Evolutionary conservation across 2,888 invertebrate species (phyloP), one percentile per base, ranked within the genome.

Genomic region (Teleogryllus oceanicus): DNA sequence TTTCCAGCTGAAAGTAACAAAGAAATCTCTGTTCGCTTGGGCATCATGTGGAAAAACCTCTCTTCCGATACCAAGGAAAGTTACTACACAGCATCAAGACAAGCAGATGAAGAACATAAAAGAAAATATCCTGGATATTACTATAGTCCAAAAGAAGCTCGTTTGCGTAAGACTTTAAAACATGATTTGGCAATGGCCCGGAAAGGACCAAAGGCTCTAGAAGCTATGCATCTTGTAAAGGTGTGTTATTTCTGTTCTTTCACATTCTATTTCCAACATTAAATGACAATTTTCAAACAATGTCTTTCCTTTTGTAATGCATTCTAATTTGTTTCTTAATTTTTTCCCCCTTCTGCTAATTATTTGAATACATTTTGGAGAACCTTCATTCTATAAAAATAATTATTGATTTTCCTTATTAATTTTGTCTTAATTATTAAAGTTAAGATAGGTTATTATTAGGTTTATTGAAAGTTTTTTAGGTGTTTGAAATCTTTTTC

Each of bases 31-130:
- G 86, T 88, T 20, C 84, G 88, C 77, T 85, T 89, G 80, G 88
- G 89, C 13, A 85, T 86, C 51, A 87, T 89, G 87, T 89, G 89
- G 89, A 88, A 89, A 84, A 85, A 86, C 78, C 84, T 89, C 79
- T 83, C 85, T 2, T 83, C 85, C 3, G 86, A 88, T 79, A 84
- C 85, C 0, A 89, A 88, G 84, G 87, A 87, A 79, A 83, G 83
- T 12, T 89, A 88, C 83, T 89, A 88, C 83, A 83, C 84, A 75
- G 85, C 86, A 13, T 87, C 89, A 12, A 85, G 86, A 51, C 86
- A 85, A 82, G 87, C 86, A 11, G 87, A 88, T 80, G 85, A 86
- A 81, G 87, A 87, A 81, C 88, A 88, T 82, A 88, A 88, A 84
- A 82, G 84, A 21, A 88, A 87, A 84, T 88, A 88, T 84, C 87